phyloP scores from a whole-genome alignment of 1,140 invertebrate species.

The Orius laevigatus region DNA sequence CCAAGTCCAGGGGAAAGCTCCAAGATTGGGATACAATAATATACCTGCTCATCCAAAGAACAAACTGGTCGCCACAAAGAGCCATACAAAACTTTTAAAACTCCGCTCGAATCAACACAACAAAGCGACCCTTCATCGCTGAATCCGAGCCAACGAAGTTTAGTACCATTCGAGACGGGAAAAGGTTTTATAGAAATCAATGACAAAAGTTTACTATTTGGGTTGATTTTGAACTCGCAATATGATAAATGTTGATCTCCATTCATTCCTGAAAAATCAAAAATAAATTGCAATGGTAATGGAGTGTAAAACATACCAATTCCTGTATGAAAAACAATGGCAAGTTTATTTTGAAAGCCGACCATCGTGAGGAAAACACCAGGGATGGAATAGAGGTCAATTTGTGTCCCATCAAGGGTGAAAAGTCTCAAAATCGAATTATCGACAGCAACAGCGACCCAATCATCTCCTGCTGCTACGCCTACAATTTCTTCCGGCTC shows the following conservation, averaged over 20 bases:
- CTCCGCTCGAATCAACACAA: conserved; percentile 46
- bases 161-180: conserved; percentile 50
- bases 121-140: conserved; percentile 60
- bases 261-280: conserved; percentile 11
- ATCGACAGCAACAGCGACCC: conserved; percentile 64
- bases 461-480: conserved; percentile 50
- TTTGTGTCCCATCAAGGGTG: conserved; percentile 68
- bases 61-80: conserved; percentile 63
- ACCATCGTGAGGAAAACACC: conserved; percentile 54
- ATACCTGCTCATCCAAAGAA: conserved; percentile 47
- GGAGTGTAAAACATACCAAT: conserved; percentile 28
- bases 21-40: not conserved
- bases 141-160: conserved; percentile 66
- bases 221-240: conserved; percentile 14
- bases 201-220: not conserved
- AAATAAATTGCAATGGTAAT: not conserved
- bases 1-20: too few relatives aligned
- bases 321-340: conserved; percentile 61
- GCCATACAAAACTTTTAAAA: conserved; percentile 42
- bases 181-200: conserved; percentile 25
- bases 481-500: conserved; percentile 57
- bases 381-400: conserved; percentile 53
- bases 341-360: conserved; percentile 47
- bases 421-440: conserved; percentile 61
- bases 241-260: conserved; percentile 20